Evolutionary conservation across 2,888 invertebrate genomes (phyloP).

Genomic region (Fissipunctia ypsillon): DNA sequence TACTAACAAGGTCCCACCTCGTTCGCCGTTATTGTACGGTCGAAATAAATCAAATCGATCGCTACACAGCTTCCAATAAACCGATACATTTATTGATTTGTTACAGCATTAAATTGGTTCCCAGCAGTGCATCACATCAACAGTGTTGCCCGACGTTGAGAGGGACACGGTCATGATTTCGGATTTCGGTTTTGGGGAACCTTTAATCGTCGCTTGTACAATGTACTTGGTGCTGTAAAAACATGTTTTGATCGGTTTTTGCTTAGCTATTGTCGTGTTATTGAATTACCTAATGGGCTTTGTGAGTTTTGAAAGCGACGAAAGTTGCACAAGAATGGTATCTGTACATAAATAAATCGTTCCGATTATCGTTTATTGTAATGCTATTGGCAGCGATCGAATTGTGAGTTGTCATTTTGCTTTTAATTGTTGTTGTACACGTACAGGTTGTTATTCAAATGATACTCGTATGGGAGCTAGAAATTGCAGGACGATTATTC

Average conservation of each 20-base stretch:
- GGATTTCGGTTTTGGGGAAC: slow-evolving; percentile 71
- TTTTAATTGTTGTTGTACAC: slow-evolving; percentile 54
- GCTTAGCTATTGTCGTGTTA: slow-evolving; percentile 70
- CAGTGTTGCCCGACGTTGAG: slow-evolving; percentile 73
- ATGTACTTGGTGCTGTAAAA: slow-evolving; percentile 68
- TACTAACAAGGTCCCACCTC: slow-evolving; percentile 88
- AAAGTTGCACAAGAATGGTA: slow-evolving; percentile 64
- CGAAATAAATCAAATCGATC: slow-evolving; percentile 89
- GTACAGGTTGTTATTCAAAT: slow-evolving; percentile 61
- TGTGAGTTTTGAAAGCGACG: slow-evolving; percentile 64
- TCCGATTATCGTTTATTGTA: slow-evolving; percentile 61
- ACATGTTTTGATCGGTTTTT: slow-evolving; percentile 74
- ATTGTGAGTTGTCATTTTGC: slow-evolving; percentile 45
- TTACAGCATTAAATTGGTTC: slow-evolving; percentile 90
- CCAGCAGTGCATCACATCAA: slow-evolving; percentile 85
- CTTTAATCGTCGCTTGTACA: slow-evolving; percentile 71
- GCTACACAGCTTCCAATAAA: slow-evolving; percentile 90
- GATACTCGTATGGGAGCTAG: slow-evolving; percentile 53
- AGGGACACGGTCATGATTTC: slow-evolving; percentile 81
- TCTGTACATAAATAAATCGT: slow-evolving; percentile 64
- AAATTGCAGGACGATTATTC: slow-evolving; percentile 70
- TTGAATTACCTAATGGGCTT: slow-evolving; percentile 74
- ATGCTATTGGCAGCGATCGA: slow-evolving; percentile 34
- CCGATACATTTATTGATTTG: slow-evolving; percentile 91
- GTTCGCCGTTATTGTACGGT: slow-evolving; percentile 83